Evolutionary conservation across 2,113 vertebrate species (phyloP), one percentile per base, ranked within the genome.

Genomic region (Delphinus delphis): DNA sequence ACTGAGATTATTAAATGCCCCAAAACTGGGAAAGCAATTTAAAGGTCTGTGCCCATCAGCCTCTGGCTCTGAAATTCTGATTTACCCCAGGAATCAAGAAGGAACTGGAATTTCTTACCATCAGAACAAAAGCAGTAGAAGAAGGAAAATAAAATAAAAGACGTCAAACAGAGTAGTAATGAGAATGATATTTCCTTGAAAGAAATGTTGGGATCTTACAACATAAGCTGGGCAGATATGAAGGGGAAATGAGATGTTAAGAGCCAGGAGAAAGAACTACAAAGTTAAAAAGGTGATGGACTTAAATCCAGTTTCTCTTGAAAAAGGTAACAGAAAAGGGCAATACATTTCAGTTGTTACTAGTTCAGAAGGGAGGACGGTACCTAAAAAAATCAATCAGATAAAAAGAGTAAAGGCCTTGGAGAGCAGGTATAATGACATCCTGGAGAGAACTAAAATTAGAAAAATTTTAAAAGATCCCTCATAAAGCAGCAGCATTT

Each of bases 91-190:
- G 41, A 76, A 53, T 31, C 20, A 88, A 60, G 47, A 92, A 96
- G 17, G 8, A 94, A 88, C 14, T 74, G 4, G 17, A 79, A 85
- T 91, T 76, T 55, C n/a, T 85, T 85, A 82, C 18, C 36, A 76
- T 65, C 31, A 74, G 50, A 96, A 65, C 26, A 86, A 81, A 6
- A 6, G 1, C 38, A 88, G 53, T 55, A 33, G 53, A 58, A 93
- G 53, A 81, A 94, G 36, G 53, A 80, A 93, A 87, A 80, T 71
- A 92, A 90, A 90, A 84, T 44, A 88, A 31, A 90, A 89, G 28
- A 36, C 36, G 6, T 62, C 83, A 89, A 89, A 85, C 60, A 71
- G 82, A 89, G 33, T 77, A 93, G 60, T 88, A 85, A 88, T 53
- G 33, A 89, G 28, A 77, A 76, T 62, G 31, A 58, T 31, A 76